These are phyloP conservation scores for Hippasteria phrygiana DNA, from an alignment of 53 echinoderm and acorn worm genomes.

Conservation along the genomic window DNA sequence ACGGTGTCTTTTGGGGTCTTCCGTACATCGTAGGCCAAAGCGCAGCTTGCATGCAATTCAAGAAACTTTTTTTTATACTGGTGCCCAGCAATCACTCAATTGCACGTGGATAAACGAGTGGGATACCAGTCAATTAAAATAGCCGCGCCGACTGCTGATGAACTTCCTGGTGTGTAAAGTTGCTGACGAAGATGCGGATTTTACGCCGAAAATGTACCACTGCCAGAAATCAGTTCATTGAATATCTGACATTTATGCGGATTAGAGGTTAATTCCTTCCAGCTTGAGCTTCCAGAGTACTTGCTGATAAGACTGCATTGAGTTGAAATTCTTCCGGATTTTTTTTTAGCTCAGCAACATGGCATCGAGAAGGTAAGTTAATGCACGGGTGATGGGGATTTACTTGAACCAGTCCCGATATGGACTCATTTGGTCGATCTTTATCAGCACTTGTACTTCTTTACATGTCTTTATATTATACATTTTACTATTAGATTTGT, in stretches of 20 bases:
- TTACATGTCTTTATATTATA: neutral
- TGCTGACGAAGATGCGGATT: neutral
- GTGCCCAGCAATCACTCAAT: neutral
- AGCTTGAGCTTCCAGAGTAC: neutral
- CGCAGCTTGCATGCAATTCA: neutral
- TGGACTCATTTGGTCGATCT: neutral
- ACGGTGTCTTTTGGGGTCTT: neutral
- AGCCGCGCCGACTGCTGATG: slow-evolving; percentile 10
- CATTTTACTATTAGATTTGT: neutral
- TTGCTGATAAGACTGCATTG: neutral
- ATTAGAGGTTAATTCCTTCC: neutral
- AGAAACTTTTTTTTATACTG: neutral
- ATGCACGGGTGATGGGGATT: neutral
- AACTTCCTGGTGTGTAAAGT: slow-evolving; percentile 10
- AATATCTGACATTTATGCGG: neutral
- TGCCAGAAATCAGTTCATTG: neutral
- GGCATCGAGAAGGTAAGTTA: slow-evolving; percentile 19
- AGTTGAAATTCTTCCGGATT: neutral
- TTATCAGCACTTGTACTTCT: neutral
- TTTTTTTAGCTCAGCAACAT: neutral
- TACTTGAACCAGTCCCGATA: neutral
- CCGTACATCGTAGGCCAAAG: neutral
- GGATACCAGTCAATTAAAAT: slow-evolving; percentile 1
- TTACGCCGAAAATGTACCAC: neutral
- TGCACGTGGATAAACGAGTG: neutral